These are phyloP conservation scores for Palaemon carinicauda DNA, from an alignment of 1,140 invertebrate genomes.

Conservation along the genomic window DNA sequence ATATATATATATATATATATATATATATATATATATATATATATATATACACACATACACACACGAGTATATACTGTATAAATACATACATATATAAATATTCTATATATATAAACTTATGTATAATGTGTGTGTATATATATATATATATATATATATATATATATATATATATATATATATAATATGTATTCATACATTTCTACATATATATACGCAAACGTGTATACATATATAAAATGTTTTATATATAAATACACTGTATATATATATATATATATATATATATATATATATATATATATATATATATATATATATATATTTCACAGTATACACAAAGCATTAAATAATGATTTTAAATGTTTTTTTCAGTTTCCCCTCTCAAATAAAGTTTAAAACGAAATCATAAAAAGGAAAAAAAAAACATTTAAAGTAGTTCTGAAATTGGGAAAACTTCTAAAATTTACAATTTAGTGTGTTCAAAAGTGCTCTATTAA, in stretches of 20 bases:
- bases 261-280: background rate
- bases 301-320: background rate
- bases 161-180: background rate
- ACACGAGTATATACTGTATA: background rate
- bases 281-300: constrained; percentile 24
- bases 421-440: background rate
- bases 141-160: background rate
- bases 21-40: too few relatives aligned
- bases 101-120: too few relatives aligned
- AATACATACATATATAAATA: background rate
- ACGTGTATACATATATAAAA: background rate
- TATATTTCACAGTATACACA: too few relatives aligned
- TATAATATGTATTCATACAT: background rate
- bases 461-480: too few relatives aligned
- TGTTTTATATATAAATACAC: too few relatives aligned
- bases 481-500: too few relatives aligned
- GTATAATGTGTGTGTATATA: background rate
- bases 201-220: background rate
- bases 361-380: too few relatives aligned
- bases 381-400: too few relatives aligned
- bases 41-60: too few relatives aligned
- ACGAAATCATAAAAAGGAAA: background rate
- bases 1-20: too few relatives aligned
- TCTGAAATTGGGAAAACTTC: background rate
- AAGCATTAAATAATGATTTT: too few relatives aligned